phyloP scores from a whole-genome alignment of 2,888 invertebrate species.

The Coleophora flavipennella region DNA sequence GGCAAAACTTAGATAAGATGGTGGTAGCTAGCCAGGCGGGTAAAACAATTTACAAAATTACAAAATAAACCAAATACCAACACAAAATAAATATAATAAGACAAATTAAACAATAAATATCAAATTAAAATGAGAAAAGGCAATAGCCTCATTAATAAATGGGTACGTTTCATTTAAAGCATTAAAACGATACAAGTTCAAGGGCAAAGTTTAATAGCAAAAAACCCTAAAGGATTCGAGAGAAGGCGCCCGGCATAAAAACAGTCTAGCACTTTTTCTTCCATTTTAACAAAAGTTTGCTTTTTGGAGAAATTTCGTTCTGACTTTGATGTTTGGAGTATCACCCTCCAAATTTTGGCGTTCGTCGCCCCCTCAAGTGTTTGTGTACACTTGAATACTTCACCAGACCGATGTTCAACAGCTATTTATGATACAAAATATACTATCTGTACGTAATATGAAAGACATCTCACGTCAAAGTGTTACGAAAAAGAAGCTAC shows the following conservation, averaged over 20 bases:
- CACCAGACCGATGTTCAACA: constrained; percentile 15
- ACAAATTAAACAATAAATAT: no score
- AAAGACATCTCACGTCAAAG: no score
- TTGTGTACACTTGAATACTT: constrained; percentile 18
- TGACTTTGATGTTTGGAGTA: constrained; percentile 42
- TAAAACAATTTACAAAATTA: no score
- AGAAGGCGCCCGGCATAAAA: constrained; percentile 34
- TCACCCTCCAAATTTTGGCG: constrained; percentile 41
- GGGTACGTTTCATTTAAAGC: no score
- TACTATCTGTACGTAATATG: no score
- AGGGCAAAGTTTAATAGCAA: constrained; percentile 17
- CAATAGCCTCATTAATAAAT: no score
- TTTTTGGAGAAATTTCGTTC: constrained; percentile 28
- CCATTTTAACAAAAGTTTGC: constrained; percentile 29
- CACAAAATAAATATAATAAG: no score
- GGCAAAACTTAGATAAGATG: no score
- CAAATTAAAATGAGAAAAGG: no score
- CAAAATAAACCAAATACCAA: no score
- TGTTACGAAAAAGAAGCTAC: no score
- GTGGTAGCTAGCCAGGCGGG: no score
- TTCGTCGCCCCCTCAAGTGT: constrained; percentile 25
- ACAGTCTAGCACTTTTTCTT: constrained; percentile 26
- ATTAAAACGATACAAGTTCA: constrained; percentile 8
- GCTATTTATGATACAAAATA: background rate
- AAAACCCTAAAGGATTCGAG: constrained; percentile 26